Evolutionary conservation across 2,888 invertebrate genomes (phyloP), one percentile per base, ranked within the genome.

Genomic region (Tholera decimalis): DNA sequence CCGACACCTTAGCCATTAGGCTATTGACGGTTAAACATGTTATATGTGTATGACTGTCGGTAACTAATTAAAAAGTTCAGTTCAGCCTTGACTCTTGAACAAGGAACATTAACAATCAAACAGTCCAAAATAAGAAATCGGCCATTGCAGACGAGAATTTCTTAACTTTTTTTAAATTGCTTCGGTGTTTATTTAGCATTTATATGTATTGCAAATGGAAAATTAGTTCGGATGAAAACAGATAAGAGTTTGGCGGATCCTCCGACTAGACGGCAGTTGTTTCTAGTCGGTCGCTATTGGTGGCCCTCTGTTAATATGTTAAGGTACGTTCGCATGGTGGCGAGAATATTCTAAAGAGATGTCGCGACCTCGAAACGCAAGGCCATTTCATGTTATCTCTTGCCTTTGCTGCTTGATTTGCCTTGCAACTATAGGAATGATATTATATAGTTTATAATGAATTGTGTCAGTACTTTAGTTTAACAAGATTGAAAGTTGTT

Each of bases 21-120:
- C n/a, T n/a, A n/a, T n/a, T n/a, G n/a, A n/a, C n/a, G n/a, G n/a
- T n/a, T n/a, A n/a, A n/a, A n/a, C n/a, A n/a, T n/a, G n/a, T n/a
- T n/a, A n/a, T n/a, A n/a, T n/a, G 89, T 89, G 88, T 90, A 88
- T 91, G 91, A 88, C 91, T 91, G 90, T 89, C 89, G 87, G 88
- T 88, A 86, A 93, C 91, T 92, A 92, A 93, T 93, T 94, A 92
- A 92, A 93, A 93, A 93, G 90, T 93, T 93, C 62, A 93, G 90
- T 93, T 93, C 62, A 75, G 83, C 84, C 87, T 86, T 85, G 86
- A 88, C 89, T 88, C 85, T 79, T 83, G 84, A 86, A 84, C 82
- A 83, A 80, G 83, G 82, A 82, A 80, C 79, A 80, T 82, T n/a
- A n/a, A n/a, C 83, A 83, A 83, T 82, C 83, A 77, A 69, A 74